Base-by-base conservation (phyloP, 92 coral and sea anemone genomes). In the Porites evermanni region DNA sequence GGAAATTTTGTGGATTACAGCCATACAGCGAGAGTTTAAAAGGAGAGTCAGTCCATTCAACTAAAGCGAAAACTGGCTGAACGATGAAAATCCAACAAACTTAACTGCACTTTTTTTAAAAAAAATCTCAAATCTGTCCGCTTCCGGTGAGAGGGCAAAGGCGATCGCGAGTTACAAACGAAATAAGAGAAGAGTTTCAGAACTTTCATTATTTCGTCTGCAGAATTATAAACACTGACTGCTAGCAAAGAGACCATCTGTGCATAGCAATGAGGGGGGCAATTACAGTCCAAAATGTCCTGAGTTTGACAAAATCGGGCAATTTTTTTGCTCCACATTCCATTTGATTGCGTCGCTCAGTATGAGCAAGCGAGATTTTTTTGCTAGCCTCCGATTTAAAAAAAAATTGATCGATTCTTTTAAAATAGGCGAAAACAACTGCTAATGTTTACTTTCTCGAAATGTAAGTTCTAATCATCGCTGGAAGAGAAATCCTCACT, bases 381-480 rank as follows among this genome's bases (percentile, higher is more conserved):
- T 69, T 18, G 5, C 61, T 16, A 67, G 52, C 75, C 54, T 20
- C 61, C 19, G 29, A 75, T 18, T 24, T 11, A 20, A 26, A 77
- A 68, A 78, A 26, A 77, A 68, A 78, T 67, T 65, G 24, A 65
- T 85, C 79, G 72, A 73, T 75, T 69, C 88, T 77, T 17, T 58
- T 63, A 21, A 26, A 75, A 67, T 64, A 51, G 21, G 68, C 53
- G 84, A 83, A 87, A 83, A 83, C 87, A 85, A 88, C 89, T 75
- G 89, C 81, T 71, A 10, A 53, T 81, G 88, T 91, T 91, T 91
- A 84, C 90, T 78, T 84, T 84, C 81, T 84, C 84, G 78, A 74
- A 77, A 88, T 82, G 81, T 81, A 80, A 74, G 91, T 79, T 78
- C 77, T 84, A 85, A 91, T 91, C 90, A 80, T 12, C 50, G 82